A percentile compares a stretch with the other conserved stretches of the same genome.
phyloP scores from a whole-genome alignment of 1,140 invertebrate species.

The Leptestheria dahalacensis region DNA sequence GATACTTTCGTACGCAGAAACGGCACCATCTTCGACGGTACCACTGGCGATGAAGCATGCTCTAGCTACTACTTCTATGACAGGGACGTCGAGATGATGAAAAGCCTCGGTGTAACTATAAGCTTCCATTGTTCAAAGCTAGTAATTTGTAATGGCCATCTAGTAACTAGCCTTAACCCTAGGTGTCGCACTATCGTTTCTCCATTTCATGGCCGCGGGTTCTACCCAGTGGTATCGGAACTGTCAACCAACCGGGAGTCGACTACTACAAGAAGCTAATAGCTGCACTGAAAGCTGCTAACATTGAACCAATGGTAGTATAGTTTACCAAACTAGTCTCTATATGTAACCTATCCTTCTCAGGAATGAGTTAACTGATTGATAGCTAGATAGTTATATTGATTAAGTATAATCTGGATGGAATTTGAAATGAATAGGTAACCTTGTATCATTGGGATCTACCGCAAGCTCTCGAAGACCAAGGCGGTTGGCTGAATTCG shows the following conservation, averaged over 20 bases:
- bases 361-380: neutral
- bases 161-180: neutral
- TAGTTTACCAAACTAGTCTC: neutral
- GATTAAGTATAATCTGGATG: neutral
- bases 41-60: slow-evolving; percentile 10
- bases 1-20: slow-evolving; percentile 17
- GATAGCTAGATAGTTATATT: neutral
- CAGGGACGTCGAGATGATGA: slow-evolving; percentile 43
- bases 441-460: slow-evolving; percentile 20
- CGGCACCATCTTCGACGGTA: slow-evolving; percentile 4
- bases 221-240: slow-evolving; percentile 21
- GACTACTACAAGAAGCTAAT: slow-evolving; percentile 25
- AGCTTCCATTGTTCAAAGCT: neutral
- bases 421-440: neutral
- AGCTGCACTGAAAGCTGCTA: slow-evolving; percentile 18
- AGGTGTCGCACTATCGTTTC: slow-evolving; percentile 19
- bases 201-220: slow-evolving; percentile 27
- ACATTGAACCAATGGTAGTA: slow-evolving; percentile 18
- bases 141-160: neutral
- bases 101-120: slow-evolving; percentile 27
- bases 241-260: slow-evolving; percentile 25
- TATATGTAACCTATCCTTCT: neutral
- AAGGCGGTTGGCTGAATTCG: slow-evolving; percentile 20
- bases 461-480: slow-evolving; percentile 20
- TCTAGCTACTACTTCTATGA: slow-evolving; percentile 44